Evolutionary conservation across 2,888 invertebrate species (phyloP), one percentile per base, ranked within the genome.

Genomic region (Oligia latruncula): DNA sequence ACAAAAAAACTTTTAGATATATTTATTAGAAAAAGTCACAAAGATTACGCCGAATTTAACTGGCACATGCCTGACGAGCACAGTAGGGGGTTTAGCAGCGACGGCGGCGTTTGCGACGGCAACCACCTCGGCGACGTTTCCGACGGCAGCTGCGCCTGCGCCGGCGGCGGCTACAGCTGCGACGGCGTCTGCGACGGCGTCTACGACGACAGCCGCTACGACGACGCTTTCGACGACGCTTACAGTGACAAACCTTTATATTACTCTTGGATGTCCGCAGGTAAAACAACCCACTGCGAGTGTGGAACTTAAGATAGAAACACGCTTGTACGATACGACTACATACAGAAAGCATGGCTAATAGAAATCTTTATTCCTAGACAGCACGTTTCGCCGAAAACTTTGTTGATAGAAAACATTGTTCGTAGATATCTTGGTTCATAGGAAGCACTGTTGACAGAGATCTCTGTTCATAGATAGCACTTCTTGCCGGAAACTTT

Each of bases 161-260:
- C 1, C 91, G 77, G 35, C 92, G 86, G 15, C 92, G 86, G 13
- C 91, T 80, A 29, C 93, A 84, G 23, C 93, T 86, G 8, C 92
- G 81, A 6, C 92, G 83, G 1, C 90, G 82, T 6, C 87, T 78
- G 0, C 91, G 83, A 2, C 92, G 83, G 1, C 90, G 82, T 6
- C 87, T 78, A 0, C 91, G 83, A 2, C 92, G 72, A 4, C 91
- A 77, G 23, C 29, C 29, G 29, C 93, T 78, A 9, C 91, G 79
- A 0, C 91, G 73, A 13, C 91, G 84, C 6, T 83, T 78, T 79
- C 0, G 68, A 5, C 91, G 77, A 0, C 88, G 80, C n/a, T 82
- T 49, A n/a, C 0, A 15, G n/a, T 20, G 4, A 78, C 17, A 77
- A 73, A 1, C 4, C 13, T 29, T 43, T 15, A 40, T 6, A 40